Conservation (phyloP, 2,113 vertebrate genomes). For the Alaudala cheleensis region DNA sequence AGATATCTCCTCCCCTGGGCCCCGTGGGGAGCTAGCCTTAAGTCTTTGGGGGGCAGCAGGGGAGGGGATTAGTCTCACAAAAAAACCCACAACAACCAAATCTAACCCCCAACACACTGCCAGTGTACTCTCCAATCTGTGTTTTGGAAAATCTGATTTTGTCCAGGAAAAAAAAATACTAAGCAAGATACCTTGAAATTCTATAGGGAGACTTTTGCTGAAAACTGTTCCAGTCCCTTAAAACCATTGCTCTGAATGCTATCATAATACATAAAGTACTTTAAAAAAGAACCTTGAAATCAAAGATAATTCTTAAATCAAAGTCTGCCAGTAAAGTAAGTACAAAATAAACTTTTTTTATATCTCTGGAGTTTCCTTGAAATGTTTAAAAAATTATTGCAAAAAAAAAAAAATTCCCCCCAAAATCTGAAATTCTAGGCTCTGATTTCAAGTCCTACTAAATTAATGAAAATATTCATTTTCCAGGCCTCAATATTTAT, state of each 20-base stretch:
- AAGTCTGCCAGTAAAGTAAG: neutral
- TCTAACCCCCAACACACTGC: too few relatives aligned
- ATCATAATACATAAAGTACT: neutral
- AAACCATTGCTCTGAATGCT: neutral
- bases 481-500: neutral
- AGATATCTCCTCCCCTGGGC: too few relatives aligned
- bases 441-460: neutral
- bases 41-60: too few relatives aligned
- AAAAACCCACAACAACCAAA: too few relatives aligned
- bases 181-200: neutral
- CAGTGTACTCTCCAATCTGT: rapidly evolving
- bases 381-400: neutral
- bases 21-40: too few relatives aligned
- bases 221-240: neutral
- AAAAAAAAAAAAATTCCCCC: rapidly evolving
- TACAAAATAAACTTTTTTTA: neutral
- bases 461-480: neutral
- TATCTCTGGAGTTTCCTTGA: neutral
- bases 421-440: neutral
- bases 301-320: neutral
- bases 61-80: too few relatives aligned
- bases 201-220: neutral
- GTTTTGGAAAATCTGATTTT: neutral
- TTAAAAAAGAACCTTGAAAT: neutral
- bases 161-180: neutral